Conservation (phyloP, 2,797 vertebrate species). For the Alca torda region DNA sequence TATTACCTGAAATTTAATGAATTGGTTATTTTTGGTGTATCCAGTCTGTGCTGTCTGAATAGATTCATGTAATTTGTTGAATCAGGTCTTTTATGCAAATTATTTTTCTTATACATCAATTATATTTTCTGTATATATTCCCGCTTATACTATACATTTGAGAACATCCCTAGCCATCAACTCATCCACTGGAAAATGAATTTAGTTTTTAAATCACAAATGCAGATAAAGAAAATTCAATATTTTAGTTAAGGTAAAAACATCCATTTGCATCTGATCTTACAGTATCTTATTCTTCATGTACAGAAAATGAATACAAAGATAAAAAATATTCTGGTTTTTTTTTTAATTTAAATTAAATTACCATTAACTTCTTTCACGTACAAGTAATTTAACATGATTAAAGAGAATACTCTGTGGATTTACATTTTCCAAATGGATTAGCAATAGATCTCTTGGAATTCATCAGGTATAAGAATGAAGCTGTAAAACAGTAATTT, state of each 20-base stretch:
- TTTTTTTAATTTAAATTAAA: constrained; percentile 3
- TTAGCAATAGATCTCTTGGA: constrained; percentile 42
- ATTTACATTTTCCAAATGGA: constrained; percentile 65
- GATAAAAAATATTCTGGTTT: neutral
- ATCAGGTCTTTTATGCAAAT: neutral
- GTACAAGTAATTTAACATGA: constrained; percentile 1
- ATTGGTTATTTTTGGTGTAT: neutral
- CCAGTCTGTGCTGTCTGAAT: neutral
- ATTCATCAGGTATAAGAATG: constrained; percentile 52
- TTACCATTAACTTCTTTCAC: constrained; percentile 30
- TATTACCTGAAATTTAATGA: neutral
- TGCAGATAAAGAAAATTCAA: neutral
- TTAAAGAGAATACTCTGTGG: constrained; percentile 41
- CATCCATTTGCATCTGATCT: neutral
- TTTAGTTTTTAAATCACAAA: constrained; percentile 5
- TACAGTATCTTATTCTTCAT: neutral
- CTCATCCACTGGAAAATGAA: neutral
- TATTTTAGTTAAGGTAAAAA: neutral
- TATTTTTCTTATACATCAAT: neutral
- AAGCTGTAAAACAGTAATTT: constrained; percentile 52
- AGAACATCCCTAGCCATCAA: neutral
- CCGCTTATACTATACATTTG: neutral
- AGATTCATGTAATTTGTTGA: neutral
- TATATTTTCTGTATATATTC: neutral
- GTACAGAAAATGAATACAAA: neutral